Conservation (phyloP, 1,140 invertebrate genomes). For the Aphaenogaster floridana region DNA sequence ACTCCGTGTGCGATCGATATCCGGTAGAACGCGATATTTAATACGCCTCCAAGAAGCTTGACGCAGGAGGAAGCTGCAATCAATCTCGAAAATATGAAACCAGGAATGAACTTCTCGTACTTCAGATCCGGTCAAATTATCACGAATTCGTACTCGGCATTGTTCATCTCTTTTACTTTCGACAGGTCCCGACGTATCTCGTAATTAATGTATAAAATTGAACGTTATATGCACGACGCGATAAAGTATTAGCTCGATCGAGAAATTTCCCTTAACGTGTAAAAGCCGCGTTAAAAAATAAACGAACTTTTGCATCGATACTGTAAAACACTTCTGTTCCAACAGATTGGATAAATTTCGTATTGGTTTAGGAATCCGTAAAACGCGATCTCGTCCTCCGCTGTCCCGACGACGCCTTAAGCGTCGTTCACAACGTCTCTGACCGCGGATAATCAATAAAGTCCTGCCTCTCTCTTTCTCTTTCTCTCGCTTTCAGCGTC, state of each 20-base stretch:
- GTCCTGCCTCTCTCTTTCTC: constrained; percentile 17
- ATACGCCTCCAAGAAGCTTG: constrained; percentile 65
- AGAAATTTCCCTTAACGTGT: neutral
- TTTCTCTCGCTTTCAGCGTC: neutral
- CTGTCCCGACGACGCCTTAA: neutral
- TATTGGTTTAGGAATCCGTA: constrained; percentile 5
- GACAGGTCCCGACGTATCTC: neutral
- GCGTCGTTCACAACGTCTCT: constrained; percentile 27
- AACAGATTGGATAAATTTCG: neutral
- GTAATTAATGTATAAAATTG: neutral
- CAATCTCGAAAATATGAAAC: constrained; percentile 46
- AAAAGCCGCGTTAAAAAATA: neutral
- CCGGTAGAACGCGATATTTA: constrained; percentile 57
- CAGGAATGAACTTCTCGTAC: neutral
- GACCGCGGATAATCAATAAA: constrained; percentile 50
- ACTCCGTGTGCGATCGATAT: constrained; percentile 70
- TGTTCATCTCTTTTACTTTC: neutral
- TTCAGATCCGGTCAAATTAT: constrained; percentile 18
- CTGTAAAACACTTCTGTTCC: neutral
- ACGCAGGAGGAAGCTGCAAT: constrained; percentile 58
- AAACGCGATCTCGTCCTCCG: neutral
- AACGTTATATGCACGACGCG: neutral
- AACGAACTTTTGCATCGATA: neutral
- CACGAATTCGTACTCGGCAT: neutral
- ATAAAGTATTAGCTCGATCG: neutral